Conservation (phyloP, 2,113 vertebrate species). For the Ellobius talpinus region DNA sequence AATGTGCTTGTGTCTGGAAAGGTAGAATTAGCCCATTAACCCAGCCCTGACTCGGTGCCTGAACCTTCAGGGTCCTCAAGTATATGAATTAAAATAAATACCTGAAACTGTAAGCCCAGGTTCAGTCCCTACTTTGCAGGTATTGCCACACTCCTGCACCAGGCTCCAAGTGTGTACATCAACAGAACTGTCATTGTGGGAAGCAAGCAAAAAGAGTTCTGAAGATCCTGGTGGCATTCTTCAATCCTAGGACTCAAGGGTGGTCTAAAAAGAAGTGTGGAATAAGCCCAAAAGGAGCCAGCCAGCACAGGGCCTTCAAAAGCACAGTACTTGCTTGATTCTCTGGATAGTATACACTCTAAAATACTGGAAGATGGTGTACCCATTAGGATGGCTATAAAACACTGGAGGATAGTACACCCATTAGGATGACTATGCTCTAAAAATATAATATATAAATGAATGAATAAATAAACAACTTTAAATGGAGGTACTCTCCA, state of each 20-base stretch:
- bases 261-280: background rate
- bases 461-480: background rate
- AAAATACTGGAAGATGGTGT: background rate
- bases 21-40: background rate
- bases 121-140: background rate
- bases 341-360: background rate
- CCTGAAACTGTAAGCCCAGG: background rate
- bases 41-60: background rate
- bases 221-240: background rate
- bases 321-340: background rate
- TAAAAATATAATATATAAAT: background rate
- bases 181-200: background rate
- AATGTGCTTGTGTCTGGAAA: background rate
- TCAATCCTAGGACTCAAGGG: background rate
- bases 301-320: background rate
- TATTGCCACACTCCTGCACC: background rate
- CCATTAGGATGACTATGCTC: background rate
- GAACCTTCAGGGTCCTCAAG: background rate
- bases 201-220: background rate
- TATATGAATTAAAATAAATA: background rate
- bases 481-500: background rate
- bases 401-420: background rate
- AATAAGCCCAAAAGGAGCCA: background rate
- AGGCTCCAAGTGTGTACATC: background rate
- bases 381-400: background rate